Conservation (phyloP, 2,888 invertebrate genomes). For the Epirrhoe tristata region DNA sequence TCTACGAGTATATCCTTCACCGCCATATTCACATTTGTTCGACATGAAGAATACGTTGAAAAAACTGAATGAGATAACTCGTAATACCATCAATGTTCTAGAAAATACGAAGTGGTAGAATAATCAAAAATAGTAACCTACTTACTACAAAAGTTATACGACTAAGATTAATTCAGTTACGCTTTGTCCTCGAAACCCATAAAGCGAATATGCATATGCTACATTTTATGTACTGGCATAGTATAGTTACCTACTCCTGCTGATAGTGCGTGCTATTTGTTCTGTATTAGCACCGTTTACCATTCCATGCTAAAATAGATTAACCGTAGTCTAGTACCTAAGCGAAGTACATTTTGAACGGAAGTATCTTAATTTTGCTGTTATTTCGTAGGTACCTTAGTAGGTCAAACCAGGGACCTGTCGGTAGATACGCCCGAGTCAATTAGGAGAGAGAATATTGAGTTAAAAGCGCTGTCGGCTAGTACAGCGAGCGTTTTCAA, state of each 20-base stretch:
- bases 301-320: constrained; percentile 31
- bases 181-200: constrained; percentile 58
- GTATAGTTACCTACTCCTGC: constrained; percentile 31
- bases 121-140: constrained; percentile 27
- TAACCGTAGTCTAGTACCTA: constrained; percentile 13
- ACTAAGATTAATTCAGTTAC: constrained; percentile 46
- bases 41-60: not conserved
- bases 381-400: constrained; percentile 32
- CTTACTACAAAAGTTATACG: constrained; percentile 10
- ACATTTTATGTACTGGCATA: constrained; percentile 7
- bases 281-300: constrained; percentile 45
- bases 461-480: constrained; percentile 35
- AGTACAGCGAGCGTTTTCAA: constrained; percentile 51
- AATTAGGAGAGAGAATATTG: constrained; percentile 38
- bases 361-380: constrained; percentile 37
- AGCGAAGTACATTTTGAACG: constrained; percentile 19
- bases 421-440: constrained; percentile 14
- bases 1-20: too few species aligned
- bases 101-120: constrained; percentile 3
- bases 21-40: not conserved
- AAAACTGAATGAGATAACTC: not conserved
- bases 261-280: constrained; percentile 58
- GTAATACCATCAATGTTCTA: constrained; percentile 9
- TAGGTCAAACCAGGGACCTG: constrained; percentile 10
- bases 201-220: constrained; percentile 50